Evolutionary conservation across 2,888 invertebrate genomes (phyloP).

Genomic region (Acheta domesticus): DNA sequence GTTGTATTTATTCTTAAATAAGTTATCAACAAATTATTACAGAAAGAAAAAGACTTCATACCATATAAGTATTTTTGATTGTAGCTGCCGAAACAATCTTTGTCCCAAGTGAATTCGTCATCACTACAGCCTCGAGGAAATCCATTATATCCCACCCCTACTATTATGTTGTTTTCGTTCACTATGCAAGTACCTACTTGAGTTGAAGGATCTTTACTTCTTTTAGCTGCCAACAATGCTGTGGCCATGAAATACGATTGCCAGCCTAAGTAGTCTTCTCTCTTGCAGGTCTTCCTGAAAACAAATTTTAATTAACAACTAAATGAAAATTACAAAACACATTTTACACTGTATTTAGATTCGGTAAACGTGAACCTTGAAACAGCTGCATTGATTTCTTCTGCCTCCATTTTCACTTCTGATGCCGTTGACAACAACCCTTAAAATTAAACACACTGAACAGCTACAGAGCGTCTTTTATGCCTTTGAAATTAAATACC

Average conservation of each 20-base stretch:
- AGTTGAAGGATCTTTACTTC: slow-evolving; percentile 90
- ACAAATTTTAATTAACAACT: neutral
- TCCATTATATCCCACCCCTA: slow-evolving; percentile 95
- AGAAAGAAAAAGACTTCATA: slow-evolving; percentile 47
- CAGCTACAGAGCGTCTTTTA: too few relatives aligned
- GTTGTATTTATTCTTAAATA: neutral
- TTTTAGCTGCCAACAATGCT: slow-evolving; percentile 83
- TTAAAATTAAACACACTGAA: too few relatives aligned
- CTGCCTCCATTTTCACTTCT: too few relatives aligned
- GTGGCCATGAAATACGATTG: slow-evolving; percentile 94
- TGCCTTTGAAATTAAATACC: too few relatives aligned
- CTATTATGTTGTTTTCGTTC: slow-evolving; percentile 78
- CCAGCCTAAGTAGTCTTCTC: slow-evolving; percentile 74
- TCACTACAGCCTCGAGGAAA: slow-evolving; percentile 88
- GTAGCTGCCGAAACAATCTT: slow-evolving; percentile 56
- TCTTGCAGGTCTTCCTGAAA: slow-evolving; percentile 38
- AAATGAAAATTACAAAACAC: too few relatives aligned
- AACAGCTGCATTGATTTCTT: too few relatives aligned
- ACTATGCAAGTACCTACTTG: slow-evolving; percentile 97
- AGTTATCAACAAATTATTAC: neutral
- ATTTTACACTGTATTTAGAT: too few relatives aligned
- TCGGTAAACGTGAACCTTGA: too few relatives aligned
- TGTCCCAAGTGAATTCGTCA: slow-evolving; percentile 86
- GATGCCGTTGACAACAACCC: too few relatives aligned
- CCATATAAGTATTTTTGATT: slow-evolving; percentile 84